These are phyloP conservation scores for Drosophila bocqueti DNA, from an alignment of 1,140 invertebrate genomes.

Conservation along the genomic window DNA sequence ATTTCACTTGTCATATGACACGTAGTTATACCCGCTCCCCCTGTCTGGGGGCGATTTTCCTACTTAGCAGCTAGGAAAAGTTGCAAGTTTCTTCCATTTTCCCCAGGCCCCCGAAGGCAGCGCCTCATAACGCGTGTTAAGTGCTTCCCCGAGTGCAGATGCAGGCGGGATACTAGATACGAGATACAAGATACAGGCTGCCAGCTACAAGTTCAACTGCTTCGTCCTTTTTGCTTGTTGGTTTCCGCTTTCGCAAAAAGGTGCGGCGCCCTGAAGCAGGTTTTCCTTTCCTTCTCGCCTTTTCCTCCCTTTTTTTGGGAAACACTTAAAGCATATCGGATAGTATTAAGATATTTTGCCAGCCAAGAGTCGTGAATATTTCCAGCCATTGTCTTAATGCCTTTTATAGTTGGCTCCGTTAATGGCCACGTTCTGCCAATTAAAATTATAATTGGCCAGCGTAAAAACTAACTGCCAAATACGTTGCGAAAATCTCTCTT, in stretches of 20 bases:
- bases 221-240: conserved; percentile 50
- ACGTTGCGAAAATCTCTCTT: conserved; percentile 16
- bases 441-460: conserved; percentile 66
- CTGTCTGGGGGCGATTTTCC: conserved; percentile 73
- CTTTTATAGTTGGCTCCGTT: conserved; percentile 50
- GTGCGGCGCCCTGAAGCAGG: conserved; percentile 43
- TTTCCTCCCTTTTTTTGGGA: background rate
- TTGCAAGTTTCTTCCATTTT: conserved; percentile 65
- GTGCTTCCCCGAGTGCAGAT: conserved; percentile 44
- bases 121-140: conserved; percentile 67
- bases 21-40: conserved; percentile 52
- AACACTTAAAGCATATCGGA: conserved; percentile 44
- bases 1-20: conserved; percentile 83
- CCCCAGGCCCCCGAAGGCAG: conserved; percentile 27
- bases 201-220: conserved; percentile 53
- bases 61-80: conserved; percentile 71
- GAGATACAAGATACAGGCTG: conserved; percentile 47
- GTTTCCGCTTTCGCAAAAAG: conserved; percentile 58
- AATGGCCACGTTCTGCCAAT: conserved; percentile 70
- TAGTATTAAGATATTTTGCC: conserved; percentile 51
- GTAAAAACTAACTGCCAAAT: conserved; percentile 56
- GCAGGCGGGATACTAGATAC: conserved; percentile 40
- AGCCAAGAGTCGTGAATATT: conserved; percentile 18
- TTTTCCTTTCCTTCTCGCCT: background rate
- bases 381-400: conserved; percentile 63